Conservation (phyloP, 2,888 invertebrate species). For the Phengaris alcon region DNA sequence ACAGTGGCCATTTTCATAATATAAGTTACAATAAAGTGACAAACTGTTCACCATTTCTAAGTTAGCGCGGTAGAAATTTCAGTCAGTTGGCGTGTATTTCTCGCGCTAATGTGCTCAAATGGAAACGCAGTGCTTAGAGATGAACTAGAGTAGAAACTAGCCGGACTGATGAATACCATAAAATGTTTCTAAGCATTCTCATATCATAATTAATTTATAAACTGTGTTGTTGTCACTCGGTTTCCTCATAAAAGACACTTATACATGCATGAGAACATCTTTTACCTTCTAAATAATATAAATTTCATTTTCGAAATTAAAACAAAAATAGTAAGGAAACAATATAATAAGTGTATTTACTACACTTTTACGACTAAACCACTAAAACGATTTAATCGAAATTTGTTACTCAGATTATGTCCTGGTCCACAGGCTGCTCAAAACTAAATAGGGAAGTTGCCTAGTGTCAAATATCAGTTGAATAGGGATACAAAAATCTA, state of each 20-base stretch:
- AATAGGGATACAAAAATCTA: no score
- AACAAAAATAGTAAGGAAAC: no score
- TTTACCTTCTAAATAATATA: no score
- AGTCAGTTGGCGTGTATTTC: constrained; percentile 31
- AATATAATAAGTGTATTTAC: no score
- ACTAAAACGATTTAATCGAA: no score
- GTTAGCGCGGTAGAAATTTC: constrained; percentile 23
- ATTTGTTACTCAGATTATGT: no score
- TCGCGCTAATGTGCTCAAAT: constrained; percentile 37
- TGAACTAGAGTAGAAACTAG: constrained; percentile 39
- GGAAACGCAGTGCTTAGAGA: constrained; percentile 38
- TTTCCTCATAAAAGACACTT: constrained; percentile 1
- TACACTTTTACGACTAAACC: no score
- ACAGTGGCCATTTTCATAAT: background rate
- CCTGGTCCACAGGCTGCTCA: no score
- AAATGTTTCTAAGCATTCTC: constrained; percentile 38
- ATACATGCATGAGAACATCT: background rate
- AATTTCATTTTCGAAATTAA: background rate
- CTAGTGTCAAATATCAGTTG: no score
- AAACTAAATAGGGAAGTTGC: no score
- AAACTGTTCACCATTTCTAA: constrained; percentile 26
- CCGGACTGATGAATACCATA: constrained; percentile 36
- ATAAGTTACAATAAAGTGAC: constrained; percentile 23
- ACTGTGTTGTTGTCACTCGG: constrained; percentile 10
- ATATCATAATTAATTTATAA: constrained; percentile 36